phyloP scores from a whole-genome alignment of 2,888 invertebrate species.

The Cryptocephalus moraei region DNA sequence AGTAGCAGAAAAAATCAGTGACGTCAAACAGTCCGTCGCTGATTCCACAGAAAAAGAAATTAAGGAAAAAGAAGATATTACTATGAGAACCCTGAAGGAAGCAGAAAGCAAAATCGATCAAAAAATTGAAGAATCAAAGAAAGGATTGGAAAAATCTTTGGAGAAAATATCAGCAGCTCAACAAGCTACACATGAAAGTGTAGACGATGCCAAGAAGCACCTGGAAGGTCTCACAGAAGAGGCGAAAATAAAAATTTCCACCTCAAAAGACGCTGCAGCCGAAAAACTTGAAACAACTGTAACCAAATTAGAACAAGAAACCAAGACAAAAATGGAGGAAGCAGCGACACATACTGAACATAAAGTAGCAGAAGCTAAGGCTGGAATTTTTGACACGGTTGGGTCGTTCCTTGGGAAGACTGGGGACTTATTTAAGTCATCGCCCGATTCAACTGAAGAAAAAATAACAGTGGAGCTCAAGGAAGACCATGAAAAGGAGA shows the following conservation, averaged over 20 bases:
- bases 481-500: neutral
- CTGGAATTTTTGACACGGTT: neutral
- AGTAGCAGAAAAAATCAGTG: no score
- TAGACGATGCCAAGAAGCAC: neutral
- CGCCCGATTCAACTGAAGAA: neutral
- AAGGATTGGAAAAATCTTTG: neutral
- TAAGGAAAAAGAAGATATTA: constrained; percentile 4
- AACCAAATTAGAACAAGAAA: neutral
- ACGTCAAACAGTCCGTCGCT: constrained; percentile 5
- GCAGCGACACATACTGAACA: neutral
- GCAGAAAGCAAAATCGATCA: neutral
- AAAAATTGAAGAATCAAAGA: neutral
- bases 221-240: constrained; percentile 1
- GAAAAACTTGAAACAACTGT: neutral
- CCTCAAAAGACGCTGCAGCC: neutral
- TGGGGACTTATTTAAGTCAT: neutral
- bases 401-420: neutral
- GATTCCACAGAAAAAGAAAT: neutral
- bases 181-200: neutral
- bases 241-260: neutral
- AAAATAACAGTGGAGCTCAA: neutral
- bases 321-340: neutral
- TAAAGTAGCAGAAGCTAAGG: neutral
- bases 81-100: constrained; percentile 1
- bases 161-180: neutral